phyloP scores from a whole-genome alignment of 2,797 vertebrate species.

The Pseudopleuronectes americanus region DNA sequence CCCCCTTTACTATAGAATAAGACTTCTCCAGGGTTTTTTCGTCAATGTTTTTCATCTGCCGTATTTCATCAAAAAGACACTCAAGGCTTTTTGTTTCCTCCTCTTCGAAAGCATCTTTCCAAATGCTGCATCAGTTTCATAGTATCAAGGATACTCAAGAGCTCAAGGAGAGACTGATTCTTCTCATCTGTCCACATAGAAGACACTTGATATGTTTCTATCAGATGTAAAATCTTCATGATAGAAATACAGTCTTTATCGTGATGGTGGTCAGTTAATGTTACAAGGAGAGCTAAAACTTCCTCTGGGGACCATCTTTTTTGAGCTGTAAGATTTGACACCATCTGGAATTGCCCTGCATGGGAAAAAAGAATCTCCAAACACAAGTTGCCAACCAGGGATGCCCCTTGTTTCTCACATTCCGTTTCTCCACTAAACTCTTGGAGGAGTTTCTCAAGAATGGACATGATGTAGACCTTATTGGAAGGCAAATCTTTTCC shows the following conservation, averaged over 20 bases:
- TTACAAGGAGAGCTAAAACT: neutral
- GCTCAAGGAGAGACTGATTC: neutral
- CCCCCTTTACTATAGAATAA: neutral
- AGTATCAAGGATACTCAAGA: neutral
- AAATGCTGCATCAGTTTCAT: slow-evolving; percentile 9
- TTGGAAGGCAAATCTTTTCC: neutral
- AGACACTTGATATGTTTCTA: slow-evolving; percentile 51
- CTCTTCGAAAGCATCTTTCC: neutral
- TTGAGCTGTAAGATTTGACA: slow-evolving; percentile 9
- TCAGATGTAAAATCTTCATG: slow-evolving; percentile 50
- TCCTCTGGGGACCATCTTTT: slow-evolving; percentile 26
- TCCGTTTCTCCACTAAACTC: slow-evolving; percentile 6
- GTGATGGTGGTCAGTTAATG: slow-evolving; percentile 10
- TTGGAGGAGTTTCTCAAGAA: slow-evolving; percentile 28
- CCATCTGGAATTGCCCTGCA: slow-evolving; percentile 3
- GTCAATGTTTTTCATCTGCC: slow-evolving; percentile 37
- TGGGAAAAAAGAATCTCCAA: slow-evolving; percentile 14
- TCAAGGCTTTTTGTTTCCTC: slow-evolving; percentile 17
- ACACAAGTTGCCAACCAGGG: slow-evolving; percentile 1
- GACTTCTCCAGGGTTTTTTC: slow-evolving; percentile 33
- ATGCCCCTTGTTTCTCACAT: neutral
- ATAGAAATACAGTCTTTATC: slow-evolving; percentile 7
- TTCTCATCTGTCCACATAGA: slow-evolving; percentile 43
- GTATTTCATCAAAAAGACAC: slow-evolving; percentile 22
- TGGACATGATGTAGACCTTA: slow-evolving; percentile 15